Evolutionary conservation across 2,113 vertebrate species (phyloP).

Genomic region (Mugil cephalus): DNA sequence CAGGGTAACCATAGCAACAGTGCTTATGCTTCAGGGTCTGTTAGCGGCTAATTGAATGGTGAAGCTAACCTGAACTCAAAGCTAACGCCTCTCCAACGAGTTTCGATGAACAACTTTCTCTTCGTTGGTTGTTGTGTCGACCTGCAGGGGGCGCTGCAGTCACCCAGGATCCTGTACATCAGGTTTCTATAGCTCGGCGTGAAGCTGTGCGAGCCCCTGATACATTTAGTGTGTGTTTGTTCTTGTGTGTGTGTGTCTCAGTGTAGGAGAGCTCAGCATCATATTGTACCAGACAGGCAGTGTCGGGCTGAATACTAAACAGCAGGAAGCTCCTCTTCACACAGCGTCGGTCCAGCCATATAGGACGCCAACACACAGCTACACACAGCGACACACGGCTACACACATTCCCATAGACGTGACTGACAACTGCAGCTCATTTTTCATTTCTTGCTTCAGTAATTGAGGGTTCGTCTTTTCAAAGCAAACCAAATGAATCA

Average conservation of each 20-base stretch:
- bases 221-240: not conserved
- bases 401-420: not conserved
- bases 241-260: constrained; percentile 15
- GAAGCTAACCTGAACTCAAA: not conserved
- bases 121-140: too few species aligned
- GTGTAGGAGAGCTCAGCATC: constrained; percentile 71
- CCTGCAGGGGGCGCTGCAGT: constrained; percentile 24
- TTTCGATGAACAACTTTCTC: too few species aligned
- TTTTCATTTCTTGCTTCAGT: constrained; percentile 27
- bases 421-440: not conserved
- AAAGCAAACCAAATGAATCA: constrained; percentile 3
- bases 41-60: not conserved
- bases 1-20: constrained; percentile 18
- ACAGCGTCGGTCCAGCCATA: constrained; percentile 51
- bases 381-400: not conserved
- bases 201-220: not conserved
- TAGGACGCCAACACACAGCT: constrained; percentile 47
- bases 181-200: not conserved
- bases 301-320: constrained; percentile 74
- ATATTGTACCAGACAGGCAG: constrained; percentile 71
- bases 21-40: not conserved
- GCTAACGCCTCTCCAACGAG: too few species aligned
- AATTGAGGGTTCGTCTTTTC: constrained; percentile 15
- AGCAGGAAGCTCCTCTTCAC: constrained; percentile 69
- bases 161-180: not conserved